phyloP scores from a whole-genome alignment of 2,888 invertebrate species.

The Anagyrus pseudococci region DNA sequence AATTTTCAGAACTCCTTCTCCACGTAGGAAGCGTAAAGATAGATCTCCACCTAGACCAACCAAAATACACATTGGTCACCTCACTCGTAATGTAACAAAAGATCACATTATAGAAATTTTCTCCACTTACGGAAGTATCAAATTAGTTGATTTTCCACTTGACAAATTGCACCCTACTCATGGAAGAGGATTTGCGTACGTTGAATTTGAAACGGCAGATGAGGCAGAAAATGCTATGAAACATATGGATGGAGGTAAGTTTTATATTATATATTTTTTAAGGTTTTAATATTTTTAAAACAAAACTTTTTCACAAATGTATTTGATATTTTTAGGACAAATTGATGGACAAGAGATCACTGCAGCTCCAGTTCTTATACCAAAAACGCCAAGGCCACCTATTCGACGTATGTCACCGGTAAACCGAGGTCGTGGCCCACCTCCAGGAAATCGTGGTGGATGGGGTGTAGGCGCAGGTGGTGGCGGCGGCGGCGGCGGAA shows the following conservation, averaged over 20 bases:
- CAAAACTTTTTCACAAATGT: too few species aligned
- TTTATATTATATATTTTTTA: conserved; percentile 5
- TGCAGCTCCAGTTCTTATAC: conserved; percentile 87
- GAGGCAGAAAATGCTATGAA: conserved; percentile 99
- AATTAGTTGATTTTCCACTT: conserved; percentile 86
- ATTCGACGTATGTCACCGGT: conserved; percentile 58
- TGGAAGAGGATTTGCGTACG: conserved; percentile 93
- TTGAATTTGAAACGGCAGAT: conserved; percentile 91
- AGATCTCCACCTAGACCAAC: conserved; percentile 90
- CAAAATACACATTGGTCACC: conserved; percentile 91
- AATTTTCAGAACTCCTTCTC: conserved; percentile 67
- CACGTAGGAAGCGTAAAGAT: conserved; percentile 75
- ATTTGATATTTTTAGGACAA: conserved; percentile 69
- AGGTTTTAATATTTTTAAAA: too few species aligned
- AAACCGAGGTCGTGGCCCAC: conserved; percentile 63
- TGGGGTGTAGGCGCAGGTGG: conserved; percentile 64
- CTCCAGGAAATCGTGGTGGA: conserved; percentile 66
- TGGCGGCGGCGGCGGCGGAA: conserved; percentile 62
- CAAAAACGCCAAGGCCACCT: conserved; percentile 68
- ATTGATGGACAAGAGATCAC: conserved; percentile 96
- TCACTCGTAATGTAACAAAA: conserved; percentile 91
- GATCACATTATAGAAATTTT: conserved; percentile 93
- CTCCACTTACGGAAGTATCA: conserved; percentile 84
- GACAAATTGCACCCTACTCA: conserved; percentile 88
- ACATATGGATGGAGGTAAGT: conserved; percentile 95